Base-by-base conservation (phyloP, 2,797 vertebrate genomes). In the Falco columbarius region DNA sequence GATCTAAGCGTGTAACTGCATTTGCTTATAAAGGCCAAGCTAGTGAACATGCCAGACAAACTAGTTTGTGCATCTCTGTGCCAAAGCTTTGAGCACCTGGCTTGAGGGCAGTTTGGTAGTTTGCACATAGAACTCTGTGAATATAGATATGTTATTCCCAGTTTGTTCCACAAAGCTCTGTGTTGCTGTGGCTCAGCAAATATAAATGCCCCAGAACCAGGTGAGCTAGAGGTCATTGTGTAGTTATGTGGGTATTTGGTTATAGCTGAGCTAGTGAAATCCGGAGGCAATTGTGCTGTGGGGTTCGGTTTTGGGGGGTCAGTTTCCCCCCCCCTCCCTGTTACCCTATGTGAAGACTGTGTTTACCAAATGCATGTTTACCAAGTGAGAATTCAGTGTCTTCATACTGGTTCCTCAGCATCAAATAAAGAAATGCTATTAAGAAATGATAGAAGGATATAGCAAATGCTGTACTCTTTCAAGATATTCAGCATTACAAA, bases 71-170 rank as follows among this genome's bases (percentile, higher is more conserved):
- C 22, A 34, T 19, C 56, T n/a, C 20, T 1, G 27, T 29, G 14
- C 32, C 38, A 3, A 10, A 34, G 15, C 47, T 29, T 29, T 6
- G 71, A 56, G 81, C 80, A 32, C 23, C 68, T 74, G 74, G 32
- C 2, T 9, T 23, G 9, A 10, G 81, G 70, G 56, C 68, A 34
- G 51, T 14, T 30, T 6, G 70, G 65, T 1, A 1, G 10, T 17
- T 51, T n/a, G 62, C 8, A 3, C 8, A 2, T 2, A 38, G 83
- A 13, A 3, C 26, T 44, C 59, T 26, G 14, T 46, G 26, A 9
- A 4, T 10, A 6, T 3, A 12, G n/a, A 10, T 19, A 2, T 7
- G 1, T 2, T 3, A 8, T 6, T 29, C 51, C 27, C 29, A 6
- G 4, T 44, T 38, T 30, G 65, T 36, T 49, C 21, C 32, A 3